Conservation (phyloP, 2,888 invertebrate species). For the Gastrophysa polygoni region DNA sequence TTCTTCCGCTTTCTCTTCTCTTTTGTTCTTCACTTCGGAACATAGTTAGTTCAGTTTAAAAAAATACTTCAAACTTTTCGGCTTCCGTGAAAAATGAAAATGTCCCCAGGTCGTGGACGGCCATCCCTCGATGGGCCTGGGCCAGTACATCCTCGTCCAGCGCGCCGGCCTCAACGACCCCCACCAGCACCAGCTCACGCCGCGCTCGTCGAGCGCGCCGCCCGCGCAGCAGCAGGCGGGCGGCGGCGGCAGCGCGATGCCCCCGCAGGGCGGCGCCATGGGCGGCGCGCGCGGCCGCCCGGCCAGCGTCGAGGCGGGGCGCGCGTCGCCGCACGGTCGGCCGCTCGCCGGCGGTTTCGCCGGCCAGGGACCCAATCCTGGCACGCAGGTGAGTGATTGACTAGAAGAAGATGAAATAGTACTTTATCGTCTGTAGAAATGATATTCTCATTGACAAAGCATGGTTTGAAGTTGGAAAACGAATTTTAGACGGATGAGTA, state of each 20-base stretch:
- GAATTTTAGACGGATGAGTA: too few species aligned
- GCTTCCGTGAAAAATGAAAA: not conserved
- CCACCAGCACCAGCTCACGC: constrained; percentile 62
- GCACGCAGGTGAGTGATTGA: constrained; percentile 49
- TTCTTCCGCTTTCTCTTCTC: too few species aligned
- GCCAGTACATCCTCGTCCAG: constrained; percentile 83
- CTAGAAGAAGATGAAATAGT: not conserved
- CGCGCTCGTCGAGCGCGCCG: constrained; percentile 85
- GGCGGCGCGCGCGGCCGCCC: constrained; percentile 63
- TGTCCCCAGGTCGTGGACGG: constrained; percentile 64
- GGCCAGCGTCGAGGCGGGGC: constrained; percentile 67
- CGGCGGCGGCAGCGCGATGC: constrained; percentile 33
- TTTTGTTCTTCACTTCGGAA: too few species aligned
- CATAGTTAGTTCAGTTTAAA: too few species aligned
- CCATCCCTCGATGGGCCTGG: constrained; percentile 67
- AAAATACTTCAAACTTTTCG: too few species aligned
- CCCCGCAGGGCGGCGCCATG: constrained; percentile 34
- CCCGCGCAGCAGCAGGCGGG: constrained; percentile 61
- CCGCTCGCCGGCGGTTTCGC: constrained; percentile 47
- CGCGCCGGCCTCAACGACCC: constrained; percentile 64
- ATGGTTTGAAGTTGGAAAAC: too few species aligned
- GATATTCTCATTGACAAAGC: too few species aligned
- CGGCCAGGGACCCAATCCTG: constrained; percentile 59
- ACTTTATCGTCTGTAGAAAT: too few species aligned
- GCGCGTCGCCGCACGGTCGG: constrained; percentile 37